These are phyloP conservation scores for Echeneis naucrates DNA, from an alignment of 2,797 vertebrate species.

Conservation along the genomic window DNA sequence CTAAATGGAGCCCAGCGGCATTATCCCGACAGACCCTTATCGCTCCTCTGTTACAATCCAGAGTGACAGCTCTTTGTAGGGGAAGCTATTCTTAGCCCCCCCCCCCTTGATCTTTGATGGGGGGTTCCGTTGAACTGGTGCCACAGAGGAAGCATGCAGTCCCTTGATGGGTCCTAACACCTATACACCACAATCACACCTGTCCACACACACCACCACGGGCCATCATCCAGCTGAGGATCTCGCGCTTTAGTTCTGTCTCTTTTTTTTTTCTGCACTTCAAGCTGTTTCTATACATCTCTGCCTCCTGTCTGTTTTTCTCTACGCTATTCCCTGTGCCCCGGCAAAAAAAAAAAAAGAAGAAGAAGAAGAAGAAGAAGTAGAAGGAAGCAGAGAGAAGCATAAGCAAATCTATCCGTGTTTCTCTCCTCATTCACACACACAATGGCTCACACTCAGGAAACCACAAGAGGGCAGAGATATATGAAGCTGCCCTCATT, in stretches of 20 bases:
- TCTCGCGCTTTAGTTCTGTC: background rate
- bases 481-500: background rate
- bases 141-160: slow-evolving; percentile 8
- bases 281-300: background rate
- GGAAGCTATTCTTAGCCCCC: slow-evolving; percentile 71
- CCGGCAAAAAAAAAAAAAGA: background rate
- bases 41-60: slow-evolving; percentile 53
- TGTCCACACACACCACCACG: background rate
- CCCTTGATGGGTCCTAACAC: slow-evolving; percentile 41
- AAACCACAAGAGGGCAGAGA: slow-evolving; percentile 31
- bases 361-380: background rate
- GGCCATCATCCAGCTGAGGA: slow-evolving; percentile 11
- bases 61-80: slow-evolving; percentile 73
- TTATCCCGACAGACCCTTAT: slow-evolving; percentile 50
- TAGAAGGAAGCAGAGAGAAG: background rate
- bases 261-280: background rate
- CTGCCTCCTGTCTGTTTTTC: background rate
- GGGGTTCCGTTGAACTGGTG: slow-evolving; percentile 36
- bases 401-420: background rate
- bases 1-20: slow-evolving; percentile 49
- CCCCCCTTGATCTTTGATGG: slow-evolving; percentile 22
- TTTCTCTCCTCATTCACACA: background rate
- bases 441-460: slow-evolving; percentile 22
- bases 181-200: slow-evolving; percentile 26
- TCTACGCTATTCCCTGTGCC: background rate